phyloP scores from a whole-genome alignment of 2,888 invertebrate species.

The Electrophaes corylata region DNA sequence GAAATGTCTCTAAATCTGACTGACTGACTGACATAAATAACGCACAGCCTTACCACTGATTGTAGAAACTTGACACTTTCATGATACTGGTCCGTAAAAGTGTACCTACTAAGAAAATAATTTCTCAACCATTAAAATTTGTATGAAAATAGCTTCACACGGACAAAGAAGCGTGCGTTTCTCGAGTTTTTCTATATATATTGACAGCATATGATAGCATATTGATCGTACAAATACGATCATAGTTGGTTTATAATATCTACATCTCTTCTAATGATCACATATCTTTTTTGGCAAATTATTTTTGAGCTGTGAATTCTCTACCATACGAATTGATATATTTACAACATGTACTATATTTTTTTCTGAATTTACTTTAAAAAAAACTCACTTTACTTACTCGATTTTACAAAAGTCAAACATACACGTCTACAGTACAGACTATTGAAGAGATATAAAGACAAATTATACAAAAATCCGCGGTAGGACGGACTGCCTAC shows the following conservation, averaged over 20 bases:
- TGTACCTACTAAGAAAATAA: no score
- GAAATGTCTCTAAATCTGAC: neutral
- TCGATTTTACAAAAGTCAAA: no score
- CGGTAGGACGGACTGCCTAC: conserved; percentile 70
- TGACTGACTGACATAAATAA: no score
- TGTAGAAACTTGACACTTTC: no score
- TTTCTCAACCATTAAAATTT: no score
- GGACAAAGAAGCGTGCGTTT: no score
- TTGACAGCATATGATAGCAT: neutral
- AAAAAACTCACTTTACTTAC: neutral
- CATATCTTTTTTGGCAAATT: conserved; percentile 79
- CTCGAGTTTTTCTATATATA: no score
- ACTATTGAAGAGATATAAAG: conserved; percentile 25
- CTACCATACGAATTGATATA: conserved; percentile 25
- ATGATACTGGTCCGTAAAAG: no score
- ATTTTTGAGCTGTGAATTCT: conserved; percentile 66
- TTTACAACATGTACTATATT: conserved; percentile 24
- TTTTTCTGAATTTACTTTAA: neutral
- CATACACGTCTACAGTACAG: conserved; percentile 25
- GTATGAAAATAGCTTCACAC: no score
- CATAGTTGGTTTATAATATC: conserved; percentile 60
- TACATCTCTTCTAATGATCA: conserved; percentile 68
- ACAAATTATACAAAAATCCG: conserved; percentile 61
- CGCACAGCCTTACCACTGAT: no score
- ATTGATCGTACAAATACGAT: conserved; percentile 5